Percentiles rank a stretch among this genome's conserved stretches.
Evolutionary conservation across 2,113 vertebrate genomes (phyloP).

Genomic region (Pampusana beccarii): DNA sequence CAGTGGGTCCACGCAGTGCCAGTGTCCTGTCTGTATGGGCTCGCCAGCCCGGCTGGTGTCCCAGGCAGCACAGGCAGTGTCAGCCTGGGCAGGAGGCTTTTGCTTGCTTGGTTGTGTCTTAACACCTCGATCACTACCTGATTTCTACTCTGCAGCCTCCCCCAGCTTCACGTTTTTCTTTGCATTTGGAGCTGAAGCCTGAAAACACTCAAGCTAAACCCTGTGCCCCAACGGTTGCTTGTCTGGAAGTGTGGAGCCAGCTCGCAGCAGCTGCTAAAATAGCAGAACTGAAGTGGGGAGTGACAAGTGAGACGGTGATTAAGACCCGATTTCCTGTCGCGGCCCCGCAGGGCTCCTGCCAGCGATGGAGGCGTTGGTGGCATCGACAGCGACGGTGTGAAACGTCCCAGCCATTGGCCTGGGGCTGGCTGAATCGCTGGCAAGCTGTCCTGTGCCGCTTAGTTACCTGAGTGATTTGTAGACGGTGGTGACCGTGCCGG

Average conservation of each 20-base stretch:
- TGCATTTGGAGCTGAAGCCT: neutral
- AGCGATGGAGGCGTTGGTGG: neutral
- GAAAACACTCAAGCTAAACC: neutral
- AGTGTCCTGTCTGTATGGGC: neutral
- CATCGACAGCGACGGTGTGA: neutral
- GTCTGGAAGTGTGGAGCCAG: conserved; percentile 16
- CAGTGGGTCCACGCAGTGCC: neutral
- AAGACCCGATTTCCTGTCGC: conserved; percentile 36
- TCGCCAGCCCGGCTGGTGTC: neutral
- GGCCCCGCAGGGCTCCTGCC: neutral
- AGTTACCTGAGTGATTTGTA: neutral
- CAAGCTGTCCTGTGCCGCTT: neutral
- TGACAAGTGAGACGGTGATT: conserved; percentile 66
- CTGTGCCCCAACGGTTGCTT: neutral
- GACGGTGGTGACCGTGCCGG: neutral
- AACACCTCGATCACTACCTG: neutral
- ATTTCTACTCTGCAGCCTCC: fast-evolving
- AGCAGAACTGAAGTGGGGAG: conserved; percentile 46
- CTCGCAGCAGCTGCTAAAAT: conserved; percentile 37
- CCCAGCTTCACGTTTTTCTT: neutral
- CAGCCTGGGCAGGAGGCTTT: neutral
- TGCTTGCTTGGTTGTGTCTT: neutral
- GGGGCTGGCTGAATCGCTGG: neutral
- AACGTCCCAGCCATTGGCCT: neutral
- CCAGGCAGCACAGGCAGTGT: neutral